These are phyloP conservation scores for Taenaris catops DNA, from an alignment of 2,888 invertebrate species.

Conservation along the genomic window DNA sequence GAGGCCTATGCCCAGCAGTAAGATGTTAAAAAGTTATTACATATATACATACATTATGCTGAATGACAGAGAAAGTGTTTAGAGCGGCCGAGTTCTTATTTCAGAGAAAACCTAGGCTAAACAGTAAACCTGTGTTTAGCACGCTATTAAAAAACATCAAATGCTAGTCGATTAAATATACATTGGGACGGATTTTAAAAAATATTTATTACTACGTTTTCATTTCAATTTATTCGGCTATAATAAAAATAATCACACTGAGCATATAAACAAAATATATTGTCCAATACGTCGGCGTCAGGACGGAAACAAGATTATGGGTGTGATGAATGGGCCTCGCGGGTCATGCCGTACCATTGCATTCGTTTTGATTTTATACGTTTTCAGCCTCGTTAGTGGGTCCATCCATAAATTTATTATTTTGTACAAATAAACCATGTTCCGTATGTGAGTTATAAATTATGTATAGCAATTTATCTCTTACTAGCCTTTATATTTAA, in stretches of 20 bases:
- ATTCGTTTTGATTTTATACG: conserved; percentile 26
- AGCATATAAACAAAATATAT: conserved; percentile 44
- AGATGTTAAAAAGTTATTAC: too few relatives aligned
- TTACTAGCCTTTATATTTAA: too few relatives aligned
- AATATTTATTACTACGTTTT: background rate
- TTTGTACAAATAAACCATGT: conserved; percentile 1
- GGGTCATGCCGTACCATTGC: conserved; percentile 39
- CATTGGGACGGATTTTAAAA: too few relatives aligned
- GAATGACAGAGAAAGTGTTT: too few relatives aligned
- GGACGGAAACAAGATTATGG: conserved; percentile 51
- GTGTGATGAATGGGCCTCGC: conserved; percentile 52
- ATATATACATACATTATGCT: too few relatives aligned
- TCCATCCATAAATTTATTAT: conserved; percentile 11
- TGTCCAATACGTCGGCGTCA: conserved; percentile 46
- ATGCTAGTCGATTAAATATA: too few relatives aligned
- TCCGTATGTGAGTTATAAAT: conserved; percentile 1
- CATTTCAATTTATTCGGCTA: conserved; percentile 7
- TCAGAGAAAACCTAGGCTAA: too few relatives aligned
- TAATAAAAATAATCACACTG: conserved; percentile 22
- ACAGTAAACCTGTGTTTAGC: too few relatives aligned
- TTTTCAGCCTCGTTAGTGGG: conserved; percentile 20
- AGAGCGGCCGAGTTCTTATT: too few relatives aligned
- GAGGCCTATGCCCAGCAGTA: too few relatives aligned
- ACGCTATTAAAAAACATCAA: too few relatives aligned
- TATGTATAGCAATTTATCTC: background rate